phyloP scores from a whole-genome alignment of 2,888 invertebrate species.

The Lithophane socia region DNA sequence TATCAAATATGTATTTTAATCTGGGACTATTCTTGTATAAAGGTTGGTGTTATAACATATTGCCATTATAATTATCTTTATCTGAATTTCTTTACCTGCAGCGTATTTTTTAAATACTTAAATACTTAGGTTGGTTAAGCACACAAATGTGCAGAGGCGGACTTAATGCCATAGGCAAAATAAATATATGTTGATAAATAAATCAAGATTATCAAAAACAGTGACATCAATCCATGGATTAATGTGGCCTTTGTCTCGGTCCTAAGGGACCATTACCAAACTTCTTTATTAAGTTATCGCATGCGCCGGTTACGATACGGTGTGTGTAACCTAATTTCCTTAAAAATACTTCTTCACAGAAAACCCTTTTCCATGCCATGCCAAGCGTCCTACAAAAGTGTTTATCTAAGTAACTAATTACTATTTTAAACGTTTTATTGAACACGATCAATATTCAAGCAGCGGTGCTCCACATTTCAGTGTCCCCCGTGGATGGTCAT shows the following conservation, averaged over 20 bases:
- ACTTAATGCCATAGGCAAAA: no score
- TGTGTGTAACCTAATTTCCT: conserved; percentile 8
- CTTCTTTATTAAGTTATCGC: conserved; percentile 2
- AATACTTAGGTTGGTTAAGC: background rate
- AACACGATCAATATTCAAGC: conserved; percentile 25
- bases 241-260: background rate
- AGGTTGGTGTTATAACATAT: background rate
- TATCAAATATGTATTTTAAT: background rate
- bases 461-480: conserved; percentile 59
- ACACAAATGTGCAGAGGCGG: no score
- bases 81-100: background rate
- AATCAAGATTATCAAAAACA: conserved; percentile 25
- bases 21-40: background rate
- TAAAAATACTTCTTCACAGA: background rate
- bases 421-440: conserved; percentile 16
- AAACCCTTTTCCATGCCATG: background rate
- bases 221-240: conserved; percentile 5
- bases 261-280: conserved; percentile 6
- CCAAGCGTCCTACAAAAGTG: background rate
- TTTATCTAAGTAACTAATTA: conserved; percentile 15
- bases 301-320: conserved; percentile 2
- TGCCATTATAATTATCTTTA: background rate
- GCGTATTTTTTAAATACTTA: background rate
- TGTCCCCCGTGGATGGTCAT: conserved; percentile 73
- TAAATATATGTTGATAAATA: no score